These are phyloP conservation scores for Sphenopsis melanotis DNA, from an alignment of 2,797 vertebrate genomes.

Conservation along the genomic window DNA sequence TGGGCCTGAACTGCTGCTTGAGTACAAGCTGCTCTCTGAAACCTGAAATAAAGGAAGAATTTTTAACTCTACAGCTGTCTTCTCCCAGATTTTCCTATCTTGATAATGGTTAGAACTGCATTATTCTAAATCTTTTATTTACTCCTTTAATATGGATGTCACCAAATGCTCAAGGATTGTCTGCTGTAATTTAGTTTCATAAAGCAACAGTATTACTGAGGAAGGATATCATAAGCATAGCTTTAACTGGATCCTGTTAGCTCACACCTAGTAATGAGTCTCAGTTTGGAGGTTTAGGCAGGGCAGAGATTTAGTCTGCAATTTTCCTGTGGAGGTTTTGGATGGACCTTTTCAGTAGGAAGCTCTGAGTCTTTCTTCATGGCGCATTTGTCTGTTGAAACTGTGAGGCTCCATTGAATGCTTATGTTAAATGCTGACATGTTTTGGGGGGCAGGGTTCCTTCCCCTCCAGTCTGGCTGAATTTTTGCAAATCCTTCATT, in stretches of 20 bases:
- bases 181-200: background rate
- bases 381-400: background rate
- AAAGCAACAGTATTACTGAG: background rate
- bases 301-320: background rate
- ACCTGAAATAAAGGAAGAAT: background rate
- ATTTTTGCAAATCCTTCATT: background rate
- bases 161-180: background rate
- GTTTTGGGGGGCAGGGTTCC: background rate
- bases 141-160: background rate
- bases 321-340: background rate
- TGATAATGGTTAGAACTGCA: background rate
- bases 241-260: background rate
- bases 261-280: background rate
- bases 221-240: background rate
- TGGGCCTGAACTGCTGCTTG: background rate
- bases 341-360: background rate
- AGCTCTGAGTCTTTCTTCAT: background rate
- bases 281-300: background rate
- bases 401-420: background rate
- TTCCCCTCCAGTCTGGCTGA: background rate
- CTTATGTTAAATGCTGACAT: accelerated
- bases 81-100: background rate
- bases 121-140: background rate
- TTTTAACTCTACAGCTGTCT: background rate
- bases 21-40: background rate